A percentile compares a stretch with the other conserved stretches of the same genome.
Evolutionary conservation across 2,113 vertebrate species (phyloP).

Genomic region (Dasyornis broadbenti): DNA sequence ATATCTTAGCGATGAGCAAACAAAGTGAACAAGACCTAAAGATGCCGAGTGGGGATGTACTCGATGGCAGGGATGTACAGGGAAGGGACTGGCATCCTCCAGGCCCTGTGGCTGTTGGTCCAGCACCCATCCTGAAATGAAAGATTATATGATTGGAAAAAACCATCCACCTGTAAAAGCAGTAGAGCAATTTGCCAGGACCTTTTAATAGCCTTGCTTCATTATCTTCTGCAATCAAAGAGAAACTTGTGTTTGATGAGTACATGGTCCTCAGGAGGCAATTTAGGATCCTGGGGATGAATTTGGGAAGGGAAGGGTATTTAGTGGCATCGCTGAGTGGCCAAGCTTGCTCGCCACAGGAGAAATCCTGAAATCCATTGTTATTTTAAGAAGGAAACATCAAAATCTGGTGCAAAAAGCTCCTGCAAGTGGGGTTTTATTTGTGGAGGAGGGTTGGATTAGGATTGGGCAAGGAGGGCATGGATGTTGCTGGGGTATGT

Average conservation of each 20-base stretch:
- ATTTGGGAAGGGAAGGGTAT: neutral
- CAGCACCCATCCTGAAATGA: neutral
- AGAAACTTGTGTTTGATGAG: neutral
- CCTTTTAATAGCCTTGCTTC: neutral
- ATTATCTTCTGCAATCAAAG: neutral
- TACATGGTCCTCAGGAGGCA: neutral
- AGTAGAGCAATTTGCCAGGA: neutral
- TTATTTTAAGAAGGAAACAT: neutral
- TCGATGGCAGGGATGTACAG: accelerated
- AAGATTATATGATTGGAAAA: neutral
- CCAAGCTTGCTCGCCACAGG: neutral
- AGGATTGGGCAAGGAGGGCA: neutral
- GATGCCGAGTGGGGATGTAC: accelerated
- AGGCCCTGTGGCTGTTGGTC: neutral
- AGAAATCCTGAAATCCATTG: neutral
- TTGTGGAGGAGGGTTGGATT: neutral
- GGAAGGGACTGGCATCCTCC: neutral
- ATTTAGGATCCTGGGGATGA: neutral
- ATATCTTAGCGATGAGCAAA: neutral
- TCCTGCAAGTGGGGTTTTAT: neutral
- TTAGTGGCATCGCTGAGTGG: neutral
- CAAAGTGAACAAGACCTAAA: neutral
- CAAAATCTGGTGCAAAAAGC: neutral
- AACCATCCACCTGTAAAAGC: neutral
- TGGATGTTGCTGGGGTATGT: neutral